Evolutionary conservation across 1,140 invertebrate genomes (phyloP).

Genomic region (Bombus fervidus): DNA sequence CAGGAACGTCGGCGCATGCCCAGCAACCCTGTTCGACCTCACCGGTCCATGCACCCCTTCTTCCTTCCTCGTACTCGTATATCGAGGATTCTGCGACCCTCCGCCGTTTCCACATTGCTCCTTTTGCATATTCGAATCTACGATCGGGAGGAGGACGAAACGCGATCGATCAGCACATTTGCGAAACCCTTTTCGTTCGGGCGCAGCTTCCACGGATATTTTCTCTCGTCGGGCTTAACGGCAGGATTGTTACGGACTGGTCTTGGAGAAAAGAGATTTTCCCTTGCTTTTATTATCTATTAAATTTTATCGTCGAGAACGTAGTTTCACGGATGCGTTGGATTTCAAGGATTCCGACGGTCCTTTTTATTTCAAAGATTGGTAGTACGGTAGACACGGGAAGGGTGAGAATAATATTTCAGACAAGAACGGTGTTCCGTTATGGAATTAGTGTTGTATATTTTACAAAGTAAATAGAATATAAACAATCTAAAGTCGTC

Average conservation of each 20-base stretch:
- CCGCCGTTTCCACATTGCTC: neutral
- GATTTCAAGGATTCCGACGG: neutral
- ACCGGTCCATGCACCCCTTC: slow-evolving; percentile 34
- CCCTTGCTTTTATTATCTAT: neutral
- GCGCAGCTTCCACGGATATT: neutral
- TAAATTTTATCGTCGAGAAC: neutral
- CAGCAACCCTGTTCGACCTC: slow-evolving; percentile 42
- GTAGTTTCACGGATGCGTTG: neutral
- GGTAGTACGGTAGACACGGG: neutral
- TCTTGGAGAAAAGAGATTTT: neutral
- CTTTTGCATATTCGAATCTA: slow-evolving; percentile 43
- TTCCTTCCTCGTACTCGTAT: neutral
- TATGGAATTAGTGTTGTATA: slow-evolving; percentile 81
- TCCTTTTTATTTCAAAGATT: neutral
- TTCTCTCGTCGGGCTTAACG: neutral
- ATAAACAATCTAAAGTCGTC: slow-evolving; percentile 81
- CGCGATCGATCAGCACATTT: slow-evolving; percentile 30
- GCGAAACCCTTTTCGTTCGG: neutral
- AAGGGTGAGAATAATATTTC: neutral
- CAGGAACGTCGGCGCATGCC: slow-evolving; percentile 67
- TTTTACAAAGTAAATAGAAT: slow-evolving; percentile 82
- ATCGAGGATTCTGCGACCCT: slow-evolving; percentile 40
- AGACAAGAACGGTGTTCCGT: slow-evolving; percentile 55
- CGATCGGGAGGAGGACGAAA: slow-evolving; percentile 30
- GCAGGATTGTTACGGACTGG: neutral